Conservation (phyloP, 2,113 vertebrate genomes). For the Boleophthalmus pectinirostris region DNA sequence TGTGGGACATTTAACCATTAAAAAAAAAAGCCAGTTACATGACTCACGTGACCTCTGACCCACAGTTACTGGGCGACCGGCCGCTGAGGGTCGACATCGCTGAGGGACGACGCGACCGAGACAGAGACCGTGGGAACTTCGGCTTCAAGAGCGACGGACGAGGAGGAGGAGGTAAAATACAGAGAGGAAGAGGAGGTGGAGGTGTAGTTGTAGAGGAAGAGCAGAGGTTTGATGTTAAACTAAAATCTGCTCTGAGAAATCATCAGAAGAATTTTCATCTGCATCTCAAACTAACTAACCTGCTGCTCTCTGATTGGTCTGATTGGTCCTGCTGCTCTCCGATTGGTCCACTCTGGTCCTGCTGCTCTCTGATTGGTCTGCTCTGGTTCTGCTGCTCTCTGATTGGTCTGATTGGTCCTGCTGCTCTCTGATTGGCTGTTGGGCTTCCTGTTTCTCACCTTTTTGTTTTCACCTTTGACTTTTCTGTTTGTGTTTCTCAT, state of each 20-base stretch:
- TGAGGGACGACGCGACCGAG: slow-evolving; percentile 90
- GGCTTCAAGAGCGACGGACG: slow-evolving; percentile 94
- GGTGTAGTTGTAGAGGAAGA: no score
- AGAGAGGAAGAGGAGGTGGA: no score
- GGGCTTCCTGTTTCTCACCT: background rate
- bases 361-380: background rate
- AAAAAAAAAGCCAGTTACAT: no score
- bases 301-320: background rate
- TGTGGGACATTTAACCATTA: no score
- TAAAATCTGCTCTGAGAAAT: no score
- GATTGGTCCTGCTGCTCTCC: background rate
- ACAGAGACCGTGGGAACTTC: slow-evolving; percentile 89
- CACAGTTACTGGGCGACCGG: slow-evolving; percentile 86
- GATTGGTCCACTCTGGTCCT: background rate
- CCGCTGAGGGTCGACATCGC: slow-evolving; percentile 97
- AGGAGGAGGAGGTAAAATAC: slow-evolving; percentile 78
- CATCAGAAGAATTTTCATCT: no score
- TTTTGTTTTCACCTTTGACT: background rate
- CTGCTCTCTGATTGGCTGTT: background rate
- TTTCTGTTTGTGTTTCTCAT: background rate
- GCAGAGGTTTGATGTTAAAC: no score
- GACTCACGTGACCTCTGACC: slow-evolving; percentile 58
- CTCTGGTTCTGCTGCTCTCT: background rate
- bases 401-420: background rate
- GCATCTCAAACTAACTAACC: no score